Conservation (phyloP, 2,797 vertebrate species). For the Bradypodion pumilum region DNA sequence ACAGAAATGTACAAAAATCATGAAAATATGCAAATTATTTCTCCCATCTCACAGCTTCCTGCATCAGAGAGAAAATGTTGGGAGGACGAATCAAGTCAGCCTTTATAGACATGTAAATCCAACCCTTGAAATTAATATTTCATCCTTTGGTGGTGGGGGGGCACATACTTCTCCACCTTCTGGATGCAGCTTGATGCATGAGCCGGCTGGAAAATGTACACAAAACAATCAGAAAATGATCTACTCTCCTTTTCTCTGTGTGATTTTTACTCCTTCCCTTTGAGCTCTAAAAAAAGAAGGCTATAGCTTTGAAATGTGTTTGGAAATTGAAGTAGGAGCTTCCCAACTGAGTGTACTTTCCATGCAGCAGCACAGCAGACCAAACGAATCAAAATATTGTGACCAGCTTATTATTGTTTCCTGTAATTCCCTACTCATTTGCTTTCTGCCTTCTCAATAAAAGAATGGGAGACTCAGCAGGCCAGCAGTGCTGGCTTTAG, state of each 20-base stretch:
- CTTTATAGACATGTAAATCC: background rate
- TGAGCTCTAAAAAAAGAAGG: background rate
- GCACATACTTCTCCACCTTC: background rate
- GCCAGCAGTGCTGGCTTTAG: slow-evolving; percentile 74
- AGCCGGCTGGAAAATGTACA: background rate
- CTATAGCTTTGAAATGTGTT: too few species aligned
- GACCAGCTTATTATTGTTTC: slow-evolving; percentile 66
- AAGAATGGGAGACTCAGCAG: slow-evolving; percentile 71
- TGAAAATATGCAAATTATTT: too few species aligned
- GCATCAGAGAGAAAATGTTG: too few species aligned
- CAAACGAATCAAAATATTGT: background rate
- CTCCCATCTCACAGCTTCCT: too few species aligned
- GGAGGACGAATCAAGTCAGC: too few species aligned
- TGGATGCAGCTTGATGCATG: background rate
- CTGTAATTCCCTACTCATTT: slow-evolving; percentile 66
- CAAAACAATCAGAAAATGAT: background rate
- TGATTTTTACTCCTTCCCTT: background rate
- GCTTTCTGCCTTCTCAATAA: slow-evolving; percentile 71
- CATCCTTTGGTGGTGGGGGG: background rate
- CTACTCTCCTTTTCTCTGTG: background rate
- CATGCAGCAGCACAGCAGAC: background rate
- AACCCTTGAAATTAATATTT: background rate
- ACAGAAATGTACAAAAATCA: too few species aligned
- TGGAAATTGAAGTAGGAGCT: background rate
- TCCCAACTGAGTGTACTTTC: background rate